Evolutionary conservation across 2,797 vertebrate species (phyloP).

Genomic region (Pantherophis vulpinus): DNA sequence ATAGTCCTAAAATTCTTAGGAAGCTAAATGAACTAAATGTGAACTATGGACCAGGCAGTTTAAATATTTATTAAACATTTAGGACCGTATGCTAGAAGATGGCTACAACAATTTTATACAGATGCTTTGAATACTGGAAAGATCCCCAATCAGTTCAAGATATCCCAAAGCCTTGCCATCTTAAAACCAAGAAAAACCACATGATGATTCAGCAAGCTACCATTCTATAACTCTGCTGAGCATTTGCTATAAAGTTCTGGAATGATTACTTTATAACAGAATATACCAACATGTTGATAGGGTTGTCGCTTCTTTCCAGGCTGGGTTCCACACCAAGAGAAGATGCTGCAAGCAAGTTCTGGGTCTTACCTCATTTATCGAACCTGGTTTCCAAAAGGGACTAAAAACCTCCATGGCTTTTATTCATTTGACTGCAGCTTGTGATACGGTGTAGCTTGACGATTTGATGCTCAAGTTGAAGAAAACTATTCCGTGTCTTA

Average conservation of each 20-base stretch:
- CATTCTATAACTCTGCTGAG: neutral
- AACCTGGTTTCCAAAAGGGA: neutral
- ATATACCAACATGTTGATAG: neutral
- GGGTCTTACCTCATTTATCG: neutral
- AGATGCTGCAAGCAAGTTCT: neutral
- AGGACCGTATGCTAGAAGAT: neutral
- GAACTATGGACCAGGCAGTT: neutral
- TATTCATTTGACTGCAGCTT: neutral
- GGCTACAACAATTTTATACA: neutral
- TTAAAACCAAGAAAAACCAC: neutral
- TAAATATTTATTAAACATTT: neutral
- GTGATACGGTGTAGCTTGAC: neutral
- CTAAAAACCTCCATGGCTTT: neutral
- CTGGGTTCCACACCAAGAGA: neutral
- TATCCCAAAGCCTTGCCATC: neutral
- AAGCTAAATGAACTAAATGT: neutral
- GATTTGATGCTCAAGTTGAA: neutral
- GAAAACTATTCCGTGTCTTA: neutral
- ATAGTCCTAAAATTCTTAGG: neutral
- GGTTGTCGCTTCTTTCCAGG: neutral
- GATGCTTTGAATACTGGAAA: neutral
- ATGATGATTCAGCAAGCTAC: neutral
- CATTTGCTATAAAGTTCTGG: neutral
- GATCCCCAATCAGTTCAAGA: neutral
- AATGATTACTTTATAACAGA: neutral